Conservation (phyloP, 92 coral and sea anemone species). For the Zoanthus sociatus region DNA sequence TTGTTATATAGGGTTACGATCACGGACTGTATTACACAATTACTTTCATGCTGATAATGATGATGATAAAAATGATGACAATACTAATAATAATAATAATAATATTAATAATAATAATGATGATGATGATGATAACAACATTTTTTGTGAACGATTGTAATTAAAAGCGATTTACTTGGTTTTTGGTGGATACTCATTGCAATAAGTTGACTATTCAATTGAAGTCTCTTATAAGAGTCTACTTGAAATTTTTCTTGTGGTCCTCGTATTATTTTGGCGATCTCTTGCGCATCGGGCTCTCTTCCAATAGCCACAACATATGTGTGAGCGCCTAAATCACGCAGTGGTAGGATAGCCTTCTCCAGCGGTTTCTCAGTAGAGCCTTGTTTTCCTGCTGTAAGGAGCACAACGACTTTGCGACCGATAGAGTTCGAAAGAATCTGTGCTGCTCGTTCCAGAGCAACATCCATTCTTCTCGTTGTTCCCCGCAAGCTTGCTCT, state of each 20-base stretch:
- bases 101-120: too few species aligned
- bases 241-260: conserved; percentile 40
- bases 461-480: conserved; percentile 51
- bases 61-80: too few species aligned
- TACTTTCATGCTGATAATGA: too few species aligned
- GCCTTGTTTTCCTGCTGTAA: conserved; percentile 58
- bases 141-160: background rate
- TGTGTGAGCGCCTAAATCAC: conserved; percentile 62
- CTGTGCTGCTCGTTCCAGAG: conserved; percentile 66
- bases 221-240: conserved; percentile 12
- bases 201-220: conserved; percentile 17
- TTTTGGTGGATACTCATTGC: conserved; percentile 40
- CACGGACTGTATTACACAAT: too few species aligned
- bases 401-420: conserved; percentile 61
- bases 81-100: too few species aligned
- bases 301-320: conserved; percentile 74
- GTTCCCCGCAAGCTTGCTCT: conserved; percentile 43
- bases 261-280: conserved; percentile 36
- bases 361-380: conserved; percentile 46
- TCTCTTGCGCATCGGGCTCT: conserved; percentile 46
- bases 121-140: too few species aligned
- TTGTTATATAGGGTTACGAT: too few species aligned
- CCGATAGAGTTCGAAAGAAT: conserved; percentile 51
- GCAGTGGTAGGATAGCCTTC: conserved; percentile 58
- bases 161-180: conserved; percentile 15